These are phyloP conservation scores for Ichneumoninae sp. DNA, from an alignment of 2,888 invertebrate genomes.

Conservation along the genomic window DNA sequence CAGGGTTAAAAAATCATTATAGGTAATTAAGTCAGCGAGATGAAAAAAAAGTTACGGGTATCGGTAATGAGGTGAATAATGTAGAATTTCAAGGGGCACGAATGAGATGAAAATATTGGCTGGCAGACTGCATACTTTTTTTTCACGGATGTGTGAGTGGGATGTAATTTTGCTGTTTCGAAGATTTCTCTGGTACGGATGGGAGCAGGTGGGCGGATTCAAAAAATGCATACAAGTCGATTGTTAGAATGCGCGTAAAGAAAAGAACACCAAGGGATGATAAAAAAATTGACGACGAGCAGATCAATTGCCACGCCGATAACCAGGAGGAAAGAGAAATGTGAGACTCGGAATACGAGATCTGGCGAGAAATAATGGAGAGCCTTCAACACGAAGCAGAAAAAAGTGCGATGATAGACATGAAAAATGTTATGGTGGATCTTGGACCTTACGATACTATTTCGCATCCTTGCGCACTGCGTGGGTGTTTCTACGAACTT, in stretches of 20 bases:
- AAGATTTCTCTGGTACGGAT: background rate
- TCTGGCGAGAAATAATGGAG: background rate
- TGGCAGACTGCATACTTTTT: background rate
- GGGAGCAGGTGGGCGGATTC: background rate
- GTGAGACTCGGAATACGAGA: background rate
- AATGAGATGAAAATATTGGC: background rate
- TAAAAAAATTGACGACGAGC: background rate
- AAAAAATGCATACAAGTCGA: background rate
- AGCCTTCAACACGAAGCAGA: background rate
- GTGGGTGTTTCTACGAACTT: background rate
- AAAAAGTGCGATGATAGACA: background rate
- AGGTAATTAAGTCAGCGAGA: background rate
- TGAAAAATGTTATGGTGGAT: background rate
- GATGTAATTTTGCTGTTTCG: background rate
- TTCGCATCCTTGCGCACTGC: background rate
- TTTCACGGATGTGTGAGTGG: background rate
- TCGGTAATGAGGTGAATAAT: too few species aligned
- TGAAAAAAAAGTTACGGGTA: background rate
- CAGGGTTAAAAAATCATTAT: background rate
- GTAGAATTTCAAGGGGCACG: too few species aligned
- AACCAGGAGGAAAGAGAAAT: background rate
- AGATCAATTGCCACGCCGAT: background rate
- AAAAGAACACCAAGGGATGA: background rate
- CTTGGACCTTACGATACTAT: background rate
- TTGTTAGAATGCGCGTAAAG: background rate